Base-by-base conservation (phyloP, 30 jellyfish, hydroid and myxozoan genomes). In the Nemopilema nomurai region DNA sequence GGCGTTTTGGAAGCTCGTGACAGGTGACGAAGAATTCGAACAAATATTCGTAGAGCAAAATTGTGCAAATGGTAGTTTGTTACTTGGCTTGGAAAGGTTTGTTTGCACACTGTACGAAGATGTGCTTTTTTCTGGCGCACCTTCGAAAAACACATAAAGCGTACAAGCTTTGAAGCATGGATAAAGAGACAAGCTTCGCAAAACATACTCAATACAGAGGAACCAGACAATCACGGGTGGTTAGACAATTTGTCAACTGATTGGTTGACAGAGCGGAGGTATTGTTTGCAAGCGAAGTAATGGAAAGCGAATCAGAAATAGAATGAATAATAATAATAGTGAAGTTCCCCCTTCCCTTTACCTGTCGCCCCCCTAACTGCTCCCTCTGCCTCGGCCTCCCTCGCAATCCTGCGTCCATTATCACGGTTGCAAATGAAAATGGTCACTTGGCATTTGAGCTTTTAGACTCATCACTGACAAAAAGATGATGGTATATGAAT, bases 121-220 rank as follows among this genome's bases (percentile, higher is more conserved):
- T 65, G 1, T 66, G 41, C 65, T 52, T 62, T 79, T 31, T 80
- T 80, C 75, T 16, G 31, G 90, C 82, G 51, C 24, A 80, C 28
- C 74, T 80, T 84, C 64, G 62, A 24, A 22, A 28, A 28, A 30
- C 92, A 71, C 20, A 0, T 62, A 21, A 84, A 49, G 75, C 81
- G 85, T 32, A 84, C 90, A 62, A 82, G 69, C 81, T 68, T 67
- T 22, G 85, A 67, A 22, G 90, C 84, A 69, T 67, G 63, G 81
- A 25, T 71, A 22, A 30, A 20, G 32, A 24, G 92, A 8, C 62
- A 84, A 71, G 87, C 92, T 62, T 62, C 68, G 63, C n/a, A 32
- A 16, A 52, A 62, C 81, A 84, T 68, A 33, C 19, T 84, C 25
- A 31, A 84, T 7, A 32, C 67, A 26, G 92, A 72, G 30, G 19